These are phyloP conservation scores for Phyllotreta striolata DNA, from an alignment of 2,888 invertebrate species.

Conservation along the genomic window DNA sequence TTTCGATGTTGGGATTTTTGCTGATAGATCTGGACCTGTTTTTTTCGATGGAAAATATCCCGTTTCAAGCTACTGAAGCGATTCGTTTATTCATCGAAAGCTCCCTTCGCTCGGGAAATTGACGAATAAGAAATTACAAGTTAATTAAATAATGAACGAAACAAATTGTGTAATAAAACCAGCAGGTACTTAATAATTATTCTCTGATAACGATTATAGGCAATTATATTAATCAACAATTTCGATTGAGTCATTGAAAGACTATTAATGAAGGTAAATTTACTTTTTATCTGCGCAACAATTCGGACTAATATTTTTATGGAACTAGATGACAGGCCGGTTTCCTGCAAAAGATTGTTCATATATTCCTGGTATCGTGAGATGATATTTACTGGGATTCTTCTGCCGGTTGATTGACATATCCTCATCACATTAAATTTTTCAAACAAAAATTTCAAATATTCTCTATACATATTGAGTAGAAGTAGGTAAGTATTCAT, in stretches of 20 bases:
- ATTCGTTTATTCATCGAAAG: no score
- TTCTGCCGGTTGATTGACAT: background rate
- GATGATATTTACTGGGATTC: background rate
- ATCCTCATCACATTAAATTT: background rate
- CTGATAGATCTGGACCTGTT: no score
- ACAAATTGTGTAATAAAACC: background rate
- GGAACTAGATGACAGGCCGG: conserved; percentile 1
- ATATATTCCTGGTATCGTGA: conserved; percentile 4
- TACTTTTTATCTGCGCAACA: conserved; percentile 7
- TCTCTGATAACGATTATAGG: conserved; percentile 10
- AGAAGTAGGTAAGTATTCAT: no score
- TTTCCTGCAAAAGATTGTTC: conserved; percentile 9
- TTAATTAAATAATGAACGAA: no score
- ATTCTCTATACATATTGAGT: no score
- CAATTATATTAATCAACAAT: conserved; percentile 11
- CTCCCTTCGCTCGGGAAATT: no score
- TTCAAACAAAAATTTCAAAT: background rate
- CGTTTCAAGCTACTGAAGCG: no score
- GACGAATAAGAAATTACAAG: no score
- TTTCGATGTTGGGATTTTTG: conserved; percentile 5
- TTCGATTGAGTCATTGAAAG: conserved; percentile 12
- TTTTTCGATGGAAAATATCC: no score
- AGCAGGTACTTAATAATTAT: background rate
- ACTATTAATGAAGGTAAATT: conserved; percentile 10
- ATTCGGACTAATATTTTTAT: conserved; percentile 8